Evolutionary conservation across 2,888 invertebrate genomes (phyloP).

Genomic region (Pandemis heparana): DNA sequence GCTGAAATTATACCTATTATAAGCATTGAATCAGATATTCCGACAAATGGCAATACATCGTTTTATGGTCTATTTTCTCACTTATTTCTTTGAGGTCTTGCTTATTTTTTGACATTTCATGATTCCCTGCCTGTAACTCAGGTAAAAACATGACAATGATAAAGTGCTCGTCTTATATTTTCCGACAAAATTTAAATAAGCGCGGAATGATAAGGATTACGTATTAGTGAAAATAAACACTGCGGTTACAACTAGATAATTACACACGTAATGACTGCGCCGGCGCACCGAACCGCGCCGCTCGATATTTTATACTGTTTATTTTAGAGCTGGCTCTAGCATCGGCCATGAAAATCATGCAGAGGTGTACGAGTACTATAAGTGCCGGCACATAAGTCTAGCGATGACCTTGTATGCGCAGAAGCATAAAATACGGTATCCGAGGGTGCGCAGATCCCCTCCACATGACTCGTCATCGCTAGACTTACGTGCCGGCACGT

Average conservation of each 20-base stretch:
- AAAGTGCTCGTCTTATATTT: not conserved
- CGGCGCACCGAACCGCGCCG: conserved; percentile 66
- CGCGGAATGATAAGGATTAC: conserved; percentile 4
- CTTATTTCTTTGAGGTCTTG: too few species aligned
- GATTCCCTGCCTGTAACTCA: not conserved
- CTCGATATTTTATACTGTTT: conserved; percentile 79
- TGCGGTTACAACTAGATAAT: conserved; percentile 51
- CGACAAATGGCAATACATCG: too few species aligned
- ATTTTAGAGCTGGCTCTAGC: conserved; percentile 77
- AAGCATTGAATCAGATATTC: too few species aligned
- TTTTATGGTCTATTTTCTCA: too few species aligned
- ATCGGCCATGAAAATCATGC: conserved; percentile 78
- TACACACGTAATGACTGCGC: conserved; percentile 62
- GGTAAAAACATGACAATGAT: not conserved
- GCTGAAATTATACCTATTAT: not conserved
- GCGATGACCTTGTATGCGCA: too few species aligned
- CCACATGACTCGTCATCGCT: too few species aligned
- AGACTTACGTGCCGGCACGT: too few species aligned
- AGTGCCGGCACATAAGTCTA: too few species aligned
- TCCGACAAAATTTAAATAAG: not conserved
- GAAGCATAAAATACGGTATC: too few species aligned
- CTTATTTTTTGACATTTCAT: too few species aligned
- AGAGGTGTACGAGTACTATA: conserved; percentile 62
- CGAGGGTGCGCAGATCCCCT: too few species aligned
- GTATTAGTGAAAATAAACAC: conserved; percentile 26